These are phyloP conservation scores for Hartigia nigra DNA, from an alignment of 2,888 invertebrate genomes.

Conservation along the genomic window DNA sequence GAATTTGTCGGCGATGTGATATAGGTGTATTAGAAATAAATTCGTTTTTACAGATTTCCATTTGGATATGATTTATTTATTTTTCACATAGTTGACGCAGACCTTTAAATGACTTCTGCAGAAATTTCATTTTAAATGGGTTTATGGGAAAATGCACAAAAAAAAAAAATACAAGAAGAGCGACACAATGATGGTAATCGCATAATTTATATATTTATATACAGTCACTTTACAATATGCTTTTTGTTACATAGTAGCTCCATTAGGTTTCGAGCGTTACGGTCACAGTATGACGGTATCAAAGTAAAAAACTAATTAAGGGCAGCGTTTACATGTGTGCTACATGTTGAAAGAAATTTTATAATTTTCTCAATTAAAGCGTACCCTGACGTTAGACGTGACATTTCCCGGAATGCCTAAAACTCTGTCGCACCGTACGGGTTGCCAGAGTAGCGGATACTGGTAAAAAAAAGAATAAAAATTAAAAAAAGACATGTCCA, in stretches of 20 bases:
- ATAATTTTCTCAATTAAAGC: background rate
- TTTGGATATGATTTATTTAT: background rate
- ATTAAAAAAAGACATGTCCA: background rate
- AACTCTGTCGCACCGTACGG: background rate
- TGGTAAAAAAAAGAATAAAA: background rate
- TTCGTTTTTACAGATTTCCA: background rate
- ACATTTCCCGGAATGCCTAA: background rate
- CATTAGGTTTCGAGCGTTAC: constrained; percentile 48
- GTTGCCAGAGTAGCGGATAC: background rate
- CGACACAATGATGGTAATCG: constrained; percentile 29
- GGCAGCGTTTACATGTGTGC: constrained; percentile 31
- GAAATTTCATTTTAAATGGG: background rate
- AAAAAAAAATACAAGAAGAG: background rate
- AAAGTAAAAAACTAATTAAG: constrained; percentile 7
- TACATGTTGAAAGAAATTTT: constrained; percentile 19
- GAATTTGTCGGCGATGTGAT: constrained; percentile 6
- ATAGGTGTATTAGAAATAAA: background rate
- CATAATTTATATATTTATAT: constrained; percentile 62
- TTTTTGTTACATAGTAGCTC: constrained; percentile 55
- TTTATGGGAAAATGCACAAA: background rate
- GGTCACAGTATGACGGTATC: constrained; percentile 16
- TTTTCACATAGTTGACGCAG: background rate
- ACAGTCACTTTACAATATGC: constrained; percentile 65
- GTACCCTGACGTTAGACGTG: background rate
- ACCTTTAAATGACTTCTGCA: too few species aligned